These are phyloP conservation scores for Alexandromys oeconomus DNA, from an alignment of 2,797 vertebrate species.

Conservation along the genomic window DNA sequence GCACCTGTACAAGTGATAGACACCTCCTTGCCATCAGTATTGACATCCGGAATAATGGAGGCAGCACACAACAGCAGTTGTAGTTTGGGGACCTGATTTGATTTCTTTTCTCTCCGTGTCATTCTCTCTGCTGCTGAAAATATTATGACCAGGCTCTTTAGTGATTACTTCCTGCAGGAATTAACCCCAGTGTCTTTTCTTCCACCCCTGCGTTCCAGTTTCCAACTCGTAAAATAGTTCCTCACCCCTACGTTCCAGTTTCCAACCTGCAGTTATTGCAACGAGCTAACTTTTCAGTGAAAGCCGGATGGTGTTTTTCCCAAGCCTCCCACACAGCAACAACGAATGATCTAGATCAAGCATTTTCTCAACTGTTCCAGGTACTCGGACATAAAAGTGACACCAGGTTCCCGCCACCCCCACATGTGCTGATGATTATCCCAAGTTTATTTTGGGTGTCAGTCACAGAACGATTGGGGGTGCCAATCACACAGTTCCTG, in stretches of 20 bases:
- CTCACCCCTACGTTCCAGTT: constrained; percentile 88
- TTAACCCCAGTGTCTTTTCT: constrained; percentile 87
- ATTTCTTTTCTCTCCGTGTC: background rate
- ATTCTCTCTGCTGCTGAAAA: constrained; percentile 7
- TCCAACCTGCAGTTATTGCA: constrained; percentile 89
- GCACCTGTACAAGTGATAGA: background rate
- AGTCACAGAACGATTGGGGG: constrained; percentile 61
- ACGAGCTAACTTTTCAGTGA: constrained; percentile 89
- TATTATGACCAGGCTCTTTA: constrained; percentile 61
- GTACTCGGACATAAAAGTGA: constrained; percentile 73
- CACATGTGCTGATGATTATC: constrained; percentile 63
- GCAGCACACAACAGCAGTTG: background rate
- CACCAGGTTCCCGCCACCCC: constrained; percentile 56
- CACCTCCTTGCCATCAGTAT: background rate
- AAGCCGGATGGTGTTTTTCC: constrained; percentile 84
- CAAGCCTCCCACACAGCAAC: constrained; percentile 71
- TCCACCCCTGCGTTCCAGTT: constrained; percentile 88
- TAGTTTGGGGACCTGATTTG: background rate
- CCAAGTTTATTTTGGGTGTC: constrained; percentile 69
- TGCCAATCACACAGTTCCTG: constrained; percentile 42
- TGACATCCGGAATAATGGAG: background rate
- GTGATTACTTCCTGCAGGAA: constrained; percentile 84
- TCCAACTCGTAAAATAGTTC: constrained; percentile 87
- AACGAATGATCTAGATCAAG: constrained; percentile 73
- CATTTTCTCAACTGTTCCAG: constrained; percentile 72